Conservation (phyloP, 2,797 vertebrate species). For the Phoebastria nigripes region DNA sequence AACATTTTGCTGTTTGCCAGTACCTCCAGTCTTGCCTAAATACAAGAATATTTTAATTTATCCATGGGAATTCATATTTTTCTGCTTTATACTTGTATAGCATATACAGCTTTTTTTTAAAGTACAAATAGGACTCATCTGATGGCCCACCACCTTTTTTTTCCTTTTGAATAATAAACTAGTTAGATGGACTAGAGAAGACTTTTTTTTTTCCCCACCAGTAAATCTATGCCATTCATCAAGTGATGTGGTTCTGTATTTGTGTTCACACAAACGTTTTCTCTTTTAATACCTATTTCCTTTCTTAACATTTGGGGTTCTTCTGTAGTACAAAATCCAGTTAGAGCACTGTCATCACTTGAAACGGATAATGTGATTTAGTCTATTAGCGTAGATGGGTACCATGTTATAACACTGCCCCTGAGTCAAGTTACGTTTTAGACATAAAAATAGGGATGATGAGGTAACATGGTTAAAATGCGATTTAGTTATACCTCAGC, state of each 20-base stretch:
- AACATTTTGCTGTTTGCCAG: neutral
- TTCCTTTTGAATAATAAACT: neutral
- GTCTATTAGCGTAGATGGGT: neutral
- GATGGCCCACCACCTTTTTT: neutral
- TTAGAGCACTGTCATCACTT: neutral
- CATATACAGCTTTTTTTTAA: neutral
- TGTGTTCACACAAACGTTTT: neutral
- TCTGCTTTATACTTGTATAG: neutral
- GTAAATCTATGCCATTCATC: neutral
- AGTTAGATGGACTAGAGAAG: neutral
- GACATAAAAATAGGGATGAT: neutral
- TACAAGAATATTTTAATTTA: neutral
- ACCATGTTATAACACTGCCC: neutral
- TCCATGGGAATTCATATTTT: neutral
- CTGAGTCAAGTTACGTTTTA: neutral
- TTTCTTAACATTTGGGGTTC: neutral
- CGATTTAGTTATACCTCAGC: neutral
- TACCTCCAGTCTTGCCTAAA: neutral
- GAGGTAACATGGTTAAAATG: neutral
- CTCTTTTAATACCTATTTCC: neutral
- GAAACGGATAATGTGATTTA: constrained; percentile 25
- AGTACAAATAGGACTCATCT: neutral
- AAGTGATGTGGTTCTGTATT: neutral
- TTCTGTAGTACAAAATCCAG: constrained; percentile 6
- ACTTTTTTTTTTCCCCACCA: rapidly evolving